Percentiles rank a stretch among this genome's conserved stretches.
phyloP scores from a whole-genome alignment of 2,113 vertebrate genomes.

The Aplodontia rufa region DNA sequence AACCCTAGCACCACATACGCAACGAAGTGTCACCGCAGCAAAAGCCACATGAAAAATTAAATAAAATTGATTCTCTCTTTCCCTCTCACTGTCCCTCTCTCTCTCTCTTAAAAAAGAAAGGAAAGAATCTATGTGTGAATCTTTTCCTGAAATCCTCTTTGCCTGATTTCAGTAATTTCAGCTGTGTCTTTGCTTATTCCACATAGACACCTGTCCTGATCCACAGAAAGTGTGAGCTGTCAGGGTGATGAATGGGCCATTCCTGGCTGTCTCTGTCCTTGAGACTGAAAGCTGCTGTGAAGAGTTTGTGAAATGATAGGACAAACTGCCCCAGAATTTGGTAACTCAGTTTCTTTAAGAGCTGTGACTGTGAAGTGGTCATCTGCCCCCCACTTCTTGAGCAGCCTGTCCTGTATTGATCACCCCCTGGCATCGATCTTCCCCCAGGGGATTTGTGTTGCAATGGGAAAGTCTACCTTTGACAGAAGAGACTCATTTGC shows the following conservation, averaged over 20 bases:
- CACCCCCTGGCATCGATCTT: neutral
- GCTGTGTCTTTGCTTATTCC: neutral
- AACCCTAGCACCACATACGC: no score
- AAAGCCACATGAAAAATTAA: no score
- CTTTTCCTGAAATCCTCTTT: neutral
- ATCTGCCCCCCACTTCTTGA: neutral
- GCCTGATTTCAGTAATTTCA: neutral
- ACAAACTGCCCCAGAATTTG: neutral
- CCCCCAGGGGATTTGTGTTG: neutral
- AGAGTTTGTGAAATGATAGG: neutral
- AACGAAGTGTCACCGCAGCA: no score
- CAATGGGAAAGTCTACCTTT: constrained; percentile 32
- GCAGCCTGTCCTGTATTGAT: neutral
- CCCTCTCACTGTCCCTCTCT: no score
- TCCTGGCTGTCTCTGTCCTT: neutral
- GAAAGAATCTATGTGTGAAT: neutral
- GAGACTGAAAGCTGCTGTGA: neutral
- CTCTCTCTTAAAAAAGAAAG: no score
- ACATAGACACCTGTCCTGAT: neutral
- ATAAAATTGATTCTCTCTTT: no score
- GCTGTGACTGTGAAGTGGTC: neutral
- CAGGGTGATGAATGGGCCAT: neutral
- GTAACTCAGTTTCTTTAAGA: neutral
- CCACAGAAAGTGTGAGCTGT: neutral
- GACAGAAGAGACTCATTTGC: constrained; percentile 16